These are phyloP conservation scores for Seladonia tumulorum DNA, from an alignment of 2,888 invertebrate species.

Conservation along the genomic window DNA sequence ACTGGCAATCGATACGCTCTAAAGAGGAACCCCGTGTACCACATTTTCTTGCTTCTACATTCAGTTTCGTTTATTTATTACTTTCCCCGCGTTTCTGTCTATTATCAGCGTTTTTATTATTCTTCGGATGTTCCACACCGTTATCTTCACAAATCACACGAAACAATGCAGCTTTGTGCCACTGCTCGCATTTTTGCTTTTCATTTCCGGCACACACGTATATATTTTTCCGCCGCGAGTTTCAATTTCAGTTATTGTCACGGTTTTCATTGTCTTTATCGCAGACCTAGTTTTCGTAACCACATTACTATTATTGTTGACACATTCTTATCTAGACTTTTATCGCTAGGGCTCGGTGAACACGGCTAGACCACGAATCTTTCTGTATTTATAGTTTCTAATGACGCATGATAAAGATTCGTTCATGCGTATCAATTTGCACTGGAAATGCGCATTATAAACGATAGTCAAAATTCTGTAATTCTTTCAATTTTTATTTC, in stretches of 20 bases:
- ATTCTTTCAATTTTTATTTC: neutral
- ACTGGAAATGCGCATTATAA: neutral
- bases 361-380: neutral
- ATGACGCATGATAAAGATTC: too few relatives aligned
- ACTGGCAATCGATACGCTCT: neutral
- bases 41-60: neutral
- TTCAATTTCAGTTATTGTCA: neutral
- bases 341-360: neutral
- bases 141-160: constrained; percentile 1
- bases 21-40: neutral
- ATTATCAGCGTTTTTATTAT: neutral
- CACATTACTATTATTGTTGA: neutral
- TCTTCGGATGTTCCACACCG: neutral
- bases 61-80: neutral
- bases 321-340: neutral
- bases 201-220: neutral
- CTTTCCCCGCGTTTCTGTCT: neutral
- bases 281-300: neutral
- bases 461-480: neutral
- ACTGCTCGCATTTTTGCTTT: neutral
- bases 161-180: neutral
- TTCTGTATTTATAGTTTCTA: neutral
- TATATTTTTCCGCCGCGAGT: neutral
- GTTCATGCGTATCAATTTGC: neutral
- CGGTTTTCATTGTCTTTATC: neutral